Base-by-base conservation (phyloP, 2,888 invertebrate genomes). In the Onthophagus sagittarius region DNA sequence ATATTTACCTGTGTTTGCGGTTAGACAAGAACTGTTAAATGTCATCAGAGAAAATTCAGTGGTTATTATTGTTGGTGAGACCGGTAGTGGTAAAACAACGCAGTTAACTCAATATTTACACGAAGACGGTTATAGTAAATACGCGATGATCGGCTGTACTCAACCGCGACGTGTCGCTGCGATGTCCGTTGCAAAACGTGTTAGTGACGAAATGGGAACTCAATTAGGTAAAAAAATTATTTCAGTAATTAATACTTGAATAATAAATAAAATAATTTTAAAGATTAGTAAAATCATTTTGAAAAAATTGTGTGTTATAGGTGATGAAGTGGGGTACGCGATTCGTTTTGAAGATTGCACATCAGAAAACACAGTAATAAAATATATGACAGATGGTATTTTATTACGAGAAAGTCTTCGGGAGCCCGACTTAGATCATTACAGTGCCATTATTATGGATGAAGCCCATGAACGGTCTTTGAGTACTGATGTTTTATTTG, bases 321-420 rank as follows among this genome's bases (percentile, higher is more conserved):
- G 93, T 9, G 94, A 97, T 77, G 96, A 97, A 83, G 95, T 99
- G 6, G 99, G 99, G 11, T 99, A 99, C 86, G 98, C 99, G 15
- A 99, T 99, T 83, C 96, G 99, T 81, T 99, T 99, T 87, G 99
- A 99, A 84, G 99, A 99, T 86, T 99, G 99, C 84, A 99, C 99
- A 0, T 94, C 95, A 0, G 96, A 97, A 76, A 90, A 93, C 84
- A 97, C 97, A 0, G 93, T 96, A 31, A 96, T 97, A 77, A 97
- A 97, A 85, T 99, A 99, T 85, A 99, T 99, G 99, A 99, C 99
- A 0, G 99, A 99, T 86, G 99, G 99, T 86, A 99, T 99, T 81
- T 86, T 99, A 67, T 88, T 99, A 15, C 89, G 99, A 75, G 99
- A 99, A 85, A 99, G 98, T 71, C 89, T 99, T 14, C 88, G 98